Conservation (phyloP, 2,113 vertebrate species). For the Pandion haliaetus region DNA sequence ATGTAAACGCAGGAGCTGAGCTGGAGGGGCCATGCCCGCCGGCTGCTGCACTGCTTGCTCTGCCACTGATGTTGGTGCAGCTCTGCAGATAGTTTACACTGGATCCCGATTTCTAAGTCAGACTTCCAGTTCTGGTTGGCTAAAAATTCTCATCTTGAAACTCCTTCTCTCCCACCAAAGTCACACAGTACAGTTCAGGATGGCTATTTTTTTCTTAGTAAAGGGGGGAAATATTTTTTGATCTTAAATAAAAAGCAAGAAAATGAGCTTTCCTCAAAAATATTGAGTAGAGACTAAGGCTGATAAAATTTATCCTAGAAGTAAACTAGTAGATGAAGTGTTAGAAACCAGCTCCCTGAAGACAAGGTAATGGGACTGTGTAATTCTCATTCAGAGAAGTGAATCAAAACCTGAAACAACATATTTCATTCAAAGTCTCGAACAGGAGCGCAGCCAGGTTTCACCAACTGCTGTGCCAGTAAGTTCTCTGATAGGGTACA, state of each 20-base stretch:
- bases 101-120: not conserved
- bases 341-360: not conserved
- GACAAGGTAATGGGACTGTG: not conserved
- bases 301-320: not conserved
- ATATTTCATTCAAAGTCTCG: not conserved
- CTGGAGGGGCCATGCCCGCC: not conserved
- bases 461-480: not conserved
- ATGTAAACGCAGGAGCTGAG: not conserved
- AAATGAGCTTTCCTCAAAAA: not conserved
- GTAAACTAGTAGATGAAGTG: not conserved
- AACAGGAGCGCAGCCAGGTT: not conserved
- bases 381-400: not conserved
- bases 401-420: not conserved
- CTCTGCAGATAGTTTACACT: not conserved
- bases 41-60: not conserved
- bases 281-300: not conserved
- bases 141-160: not conserved
- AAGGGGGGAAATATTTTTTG: not conserved
- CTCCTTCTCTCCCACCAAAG: not conserved
- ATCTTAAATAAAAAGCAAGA: not conserved
- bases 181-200: not conserved
- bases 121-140: not conserved
- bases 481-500: not conserved
- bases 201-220: not conserved
- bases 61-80: rapidly evolving